Evolutionary conservation across 2,797 vertebrate species (phyloP), one percentile per base, ranked within the genome.

Genomic region (Philypnodon macrostomus): DNA sequence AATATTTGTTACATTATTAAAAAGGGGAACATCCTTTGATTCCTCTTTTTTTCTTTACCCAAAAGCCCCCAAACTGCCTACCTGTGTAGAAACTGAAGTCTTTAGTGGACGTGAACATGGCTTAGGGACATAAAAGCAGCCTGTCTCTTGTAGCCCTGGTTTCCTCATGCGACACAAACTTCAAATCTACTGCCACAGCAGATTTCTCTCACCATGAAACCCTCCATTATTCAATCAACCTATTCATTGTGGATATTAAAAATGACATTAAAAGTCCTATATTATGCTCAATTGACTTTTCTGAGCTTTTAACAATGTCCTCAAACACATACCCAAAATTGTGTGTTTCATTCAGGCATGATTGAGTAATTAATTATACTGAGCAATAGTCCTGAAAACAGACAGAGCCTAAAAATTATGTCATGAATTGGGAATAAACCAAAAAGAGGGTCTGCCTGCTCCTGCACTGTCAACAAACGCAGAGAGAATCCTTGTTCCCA

Each of bases 1-100:
- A 88, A 88, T 88, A 87, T 87, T 86, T 88, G 82, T 80, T 89
- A 83, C 85, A 88, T 87, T 88, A 88, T 90, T 89, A 88, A 87
- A 83, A 70, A 65, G 68, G 65, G 79, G 68, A 75, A 80, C 80
- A 87, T 85, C 83, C 85, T 88, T 88, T 87, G 85, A 89, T 85
- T 85, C 70, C 68, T 83, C 79, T 67, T 68, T 75, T 38, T 47
- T 70, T 64, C 58, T 51, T 51, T 21, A 7, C 49, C 42, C 40
- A 68, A 77, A 58, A 73, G 84, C 83, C 74, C 75, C 75, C 78
- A 88, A 85, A 86, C 85, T 87, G 85, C 85, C 86, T 86, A 89
- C 86, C 86, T 89, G 83, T 83, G 86, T 86, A 80, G 83, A 87
- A 87, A 86, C 70, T 85, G 37, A 75, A 78, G 80, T 85, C 75